These are phyloP conservation scores for Acrocyrtus sp. DNA, from an alignment of 2,888 invertebrate genomes.

Conservation along the genomic window DNA sequence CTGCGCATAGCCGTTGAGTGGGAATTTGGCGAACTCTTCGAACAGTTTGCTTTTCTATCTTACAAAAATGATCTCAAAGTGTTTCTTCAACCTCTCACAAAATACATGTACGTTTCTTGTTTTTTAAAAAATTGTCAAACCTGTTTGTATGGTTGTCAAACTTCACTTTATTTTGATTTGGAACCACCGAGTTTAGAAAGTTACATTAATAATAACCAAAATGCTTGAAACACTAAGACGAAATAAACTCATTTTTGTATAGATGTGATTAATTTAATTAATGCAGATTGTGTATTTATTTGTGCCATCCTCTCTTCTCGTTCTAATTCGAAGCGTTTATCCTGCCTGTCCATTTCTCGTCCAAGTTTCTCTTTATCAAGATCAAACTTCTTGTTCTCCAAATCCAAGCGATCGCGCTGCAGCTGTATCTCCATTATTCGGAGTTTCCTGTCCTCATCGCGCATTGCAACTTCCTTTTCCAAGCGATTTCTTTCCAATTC, in stretches of 20 bases:
- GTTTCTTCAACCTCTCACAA: background rate
- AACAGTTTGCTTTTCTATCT: background rate
- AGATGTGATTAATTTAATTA: background rate
- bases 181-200: slow-evolving; percentile 3
- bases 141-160: slow-evolving; percentile 10
- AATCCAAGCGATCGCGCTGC: too few species aligned
- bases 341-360: too few species aligned
- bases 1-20: slow-evolving; percentile 5
- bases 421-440: too few species aligned
- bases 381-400: too few species aligned
- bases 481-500: too few species aligned
- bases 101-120: background rate
- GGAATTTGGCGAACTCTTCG: slow-evolving; percentile 8
- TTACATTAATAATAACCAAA: background rate
- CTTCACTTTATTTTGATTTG: slow-evolving; percentile 8
- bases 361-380: too few species aligned
- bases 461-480: too few species aligned
- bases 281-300: background rate
- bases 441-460: too few species aligned
- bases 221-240: background rate
- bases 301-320: background rate
- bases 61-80: slow-evolving; percentile 6
- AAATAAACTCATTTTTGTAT: background rate
- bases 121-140: slow-evolving; percentile 10
- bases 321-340: background rate